Conservation (phyloP, 2,888 invertebrate genomes). For the Xylota sylvarum region DNA sequence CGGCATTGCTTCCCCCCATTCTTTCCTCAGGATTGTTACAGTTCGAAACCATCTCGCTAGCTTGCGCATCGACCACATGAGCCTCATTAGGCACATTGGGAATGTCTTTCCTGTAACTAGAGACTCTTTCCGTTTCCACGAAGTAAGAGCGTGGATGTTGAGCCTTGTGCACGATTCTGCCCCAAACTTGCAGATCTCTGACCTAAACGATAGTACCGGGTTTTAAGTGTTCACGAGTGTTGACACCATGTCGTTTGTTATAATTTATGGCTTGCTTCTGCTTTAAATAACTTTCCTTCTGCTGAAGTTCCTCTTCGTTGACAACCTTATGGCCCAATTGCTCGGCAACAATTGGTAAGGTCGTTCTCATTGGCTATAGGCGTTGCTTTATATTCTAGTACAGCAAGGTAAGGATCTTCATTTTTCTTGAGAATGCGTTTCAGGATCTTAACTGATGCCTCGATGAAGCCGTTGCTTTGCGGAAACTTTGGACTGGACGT, state of each 20-base stretch:
- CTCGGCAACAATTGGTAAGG: not conserved
- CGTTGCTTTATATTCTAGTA: constrained; percentile 17
- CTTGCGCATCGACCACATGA: too few species aligned
- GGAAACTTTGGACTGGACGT: constrained; percentile 54
- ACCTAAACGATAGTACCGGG: not conserved
- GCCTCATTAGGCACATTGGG: too few species aligned
- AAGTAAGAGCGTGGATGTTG: too few species aligned
- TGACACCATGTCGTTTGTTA: not conserved
- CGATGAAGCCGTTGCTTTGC: constrained; percentile 43
- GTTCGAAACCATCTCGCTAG: too few species aligned
- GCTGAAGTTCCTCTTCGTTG: not conserved
- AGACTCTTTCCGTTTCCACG: too few species aligned
- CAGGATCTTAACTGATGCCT: constrained; percentile 13
- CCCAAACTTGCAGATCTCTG: too few species aligned
- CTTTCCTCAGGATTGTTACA: too few species aligned
- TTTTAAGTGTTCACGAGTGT: not conserved
- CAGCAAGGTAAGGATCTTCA: constrained; percentile 16
- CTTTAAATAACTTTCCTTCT: not conserved
- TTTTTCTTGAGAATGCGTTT: constrained; percentile 30
- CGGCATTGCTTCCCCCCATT: too few species aligned
- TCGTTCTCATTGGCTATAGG: too few species aligned
- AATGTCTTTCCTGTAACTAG: too few species aligned
- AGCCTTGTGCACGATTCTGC: too few species aligned
- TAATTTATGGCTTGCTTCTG: not conserved
- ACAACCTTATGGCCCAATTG: not conserved